Base-by-base conservation (phyloP, 2,113 vertebrate species). In the Entosphenus tridentatus region DNA sequence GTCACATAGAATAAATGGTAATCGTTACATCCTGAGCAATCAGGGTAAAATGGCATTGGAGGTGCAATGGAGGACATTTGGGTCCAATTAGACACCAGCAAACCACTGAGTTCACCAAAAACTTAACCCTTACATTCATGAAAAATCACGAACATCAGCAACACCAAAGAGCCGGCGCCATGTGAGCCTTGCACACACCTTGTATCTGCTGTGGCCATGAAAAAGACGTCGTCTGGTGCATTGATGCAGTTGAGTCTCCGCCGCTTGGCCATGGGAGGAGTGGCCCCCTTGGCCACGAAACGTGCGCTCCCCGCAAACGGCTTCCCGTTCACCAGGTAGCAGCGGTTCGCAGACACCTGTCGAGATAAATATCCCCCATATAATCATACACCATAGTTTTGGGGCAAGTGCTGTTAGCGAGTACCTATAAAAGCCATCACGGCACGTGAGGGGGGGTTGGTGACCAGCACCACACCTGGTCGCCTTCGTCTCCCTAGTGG, bases 241-340 rank as follows among this genome's bases (percentile, higher is more conserved):
- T 73, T 71, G 56, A 73, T 73, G 70, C 73, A 73, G 68, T 73
- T 73, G 71, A 73, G 71, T 17, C 73, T 56, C 55, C 73, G 71
- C 56, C 73, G 71, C 12, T 69, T 71, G 55, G 71, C 71, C 65
- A 73, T 57, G 5, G 73, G 73, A 2, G 73, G 73, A 11, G 71
- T 68, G 21, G 73, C 71, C 9, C 71, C 71, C 2, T 72, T 70
- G 56, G 71, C 71, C 55, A 73, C 56, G 55, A 73, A 57, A n/a
- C 67, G 69, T 57, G 71, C n/a, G 68, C 57, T 69, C 57, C 73
- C 68, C 11, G 69, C 71, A 55, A 67, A 70, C 9, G 73, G 69
- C 18, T 72, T 73, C 3, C 73, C 73, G 56, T 73, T 73, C 11
- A 73, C 69, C 56, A 73, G 71, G 67, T 72, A 73, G 11, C 55